Percentiles rank a stretch among this genome's conserved stretches.
Conservation (phyloP, 2,888 invertebrate genomes). For the Lasius platythorax region DNA sequence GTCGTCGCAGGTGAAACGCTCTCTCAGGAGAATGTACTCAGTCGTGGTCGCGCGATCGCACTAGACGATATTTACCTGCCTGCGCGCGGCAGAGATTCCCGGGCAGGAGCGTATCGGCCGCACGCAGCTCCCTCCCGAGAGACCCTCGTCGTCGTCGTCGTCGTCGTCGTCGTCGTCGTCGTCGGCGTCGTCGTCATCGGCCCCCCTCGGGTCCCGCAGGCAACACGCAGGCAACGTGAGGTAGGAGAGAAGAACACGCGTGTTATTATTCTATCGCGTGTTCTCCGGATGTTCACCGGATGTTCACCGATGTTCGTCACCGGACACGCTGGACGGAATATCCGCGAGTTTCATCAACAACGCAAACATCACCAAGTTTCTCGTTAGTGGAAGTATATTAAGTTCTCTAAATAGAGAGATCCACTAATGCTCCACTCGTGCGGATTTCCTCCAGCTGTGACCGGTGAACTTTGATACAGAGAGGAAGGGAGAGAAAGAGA, state of each 20-base stretch:
- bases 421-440: background rate
- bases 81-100: slow-evolving; percentile 68
- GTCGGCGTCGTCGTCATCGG: too few species aligned
- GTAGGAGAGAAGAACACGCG: slow-evolving; percentile 62
- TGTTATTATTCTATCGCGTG: slow-evolving; percentile 29
- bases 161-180: background rate
- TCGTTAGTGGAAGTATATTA: background rate
- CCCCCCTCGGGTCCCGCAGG: slow-evolving; percentile 33
- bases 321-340: slow-evolving; percentile 6
- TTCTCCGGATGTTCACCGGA: background rate
- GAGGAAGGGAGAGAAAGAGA: background rate
- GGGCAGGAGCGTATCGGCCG: slow-evolving; percentile 53
- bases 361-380: background rate
- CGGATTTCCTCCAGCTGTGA: slow-evolving; percentile 32
- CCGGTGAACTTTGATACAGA: slow-evolving; percentile 3
- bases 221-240: slow-evolving; percentile 54
- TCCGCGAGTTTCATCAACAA: background rate
- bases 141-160: slow-evolving; percentile 13
- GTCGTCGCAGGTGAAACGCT: slow-evolving; percentile 75
- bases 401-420: background rate
- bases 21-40: slow-evolving; percentile 72
- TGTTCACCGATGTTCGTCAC: background rate
- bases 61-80: slow-evolving; percentile 76
- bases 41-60: slow-evolving; percentile 83
- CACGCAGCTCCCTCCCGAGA: slow-evolving; percentile 33